phyloP scores from a whole-genome alignment of 2,888 invertebrate species.

The Myathropa florea region DNA sequence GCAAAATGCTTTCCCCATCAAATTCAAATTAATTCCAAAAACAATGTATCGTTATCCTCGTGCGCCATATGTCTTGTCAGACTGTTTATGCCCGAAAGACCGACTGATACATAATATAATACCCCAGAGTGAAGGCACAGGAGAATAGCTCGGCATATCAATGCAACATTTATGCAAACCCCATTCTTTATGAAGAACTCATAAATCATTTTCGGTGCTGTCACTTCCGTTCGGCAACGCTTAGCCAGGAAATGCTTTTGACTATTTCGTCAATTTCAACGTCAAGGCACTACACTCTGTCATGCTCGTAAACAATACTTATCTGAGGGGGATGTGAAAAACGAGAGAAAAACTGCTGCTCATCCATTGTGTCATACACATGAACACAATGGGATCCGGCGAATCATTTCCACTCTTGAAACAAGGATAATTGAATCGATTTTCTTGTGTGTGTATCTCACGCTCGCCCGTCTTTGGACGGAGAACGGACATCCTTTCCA shows the following conservation, averaged over 20 bases:
- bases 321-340: not conserved
- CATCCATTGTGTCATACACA: not conserved
- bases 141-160: not conserved
- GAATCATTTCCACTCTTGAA: constrained; percentile 26
- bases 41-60: not conserved
- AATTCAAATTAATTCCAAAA: constrained; percentile 7
- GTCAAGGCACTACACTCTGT: constrained; percentile 14
- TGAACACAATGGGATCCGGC: not conserved
- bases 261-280: constrained; percentile 29
- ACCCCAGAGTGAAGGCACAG: not conserved
- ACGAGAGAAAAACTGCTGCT: not conserved
- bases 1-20: not conserved
- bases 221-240: constrained; percentile 7
- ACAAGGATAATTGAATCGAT: constrained; percentile 36
- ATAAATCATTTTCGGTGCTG: constrained; percentile 27
- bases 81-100: not conserved
- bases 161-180: constrained; percentile 31
- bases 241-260: constrained; percentile 1
- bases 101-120: constrained; percentile 3
- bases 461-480: not conserved
- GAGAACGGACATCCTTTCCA: not conserved
- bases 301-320: constrained; percentile 20
- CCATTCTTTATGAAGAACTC: constrained; percentile 19
- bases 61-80: not conserved
- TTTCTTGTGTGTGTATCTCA: not conserved